phyloP scores from a whole-genome alignment of 2,113 vertebrate genomes.

The Melanerpes aurifrons region DNA sequence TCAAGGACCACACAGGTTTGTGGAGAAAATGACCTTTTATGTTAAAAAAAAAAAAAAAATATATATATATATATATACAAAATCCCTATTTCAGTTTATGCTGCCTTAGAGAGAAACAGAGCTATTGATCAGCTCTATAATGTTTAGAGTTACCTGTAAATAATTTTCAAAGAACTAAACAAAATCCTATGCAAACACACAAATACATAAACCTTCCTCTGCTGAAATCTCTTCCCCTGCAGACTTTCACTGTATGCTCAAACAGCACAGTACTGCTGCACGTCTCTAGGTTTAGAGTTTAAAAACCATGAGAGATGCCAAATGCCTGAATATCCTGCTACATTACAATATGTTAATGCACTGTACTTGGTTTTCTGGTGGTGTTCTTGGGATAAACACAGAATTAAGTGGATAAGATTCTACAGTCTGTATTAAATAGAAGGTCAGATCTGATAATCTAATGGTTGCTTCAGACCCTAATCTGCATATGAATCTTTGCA shows the following conservation, averaged over 20 bases:
- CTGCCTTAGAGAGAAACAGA: not conserved
- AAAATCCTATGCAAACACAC: not conserved
- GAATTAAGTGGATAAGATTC: slow-evolving; percentile 25
- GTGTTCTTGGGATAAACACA: slow-evolving; percentile 1
- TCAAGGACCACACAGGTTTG: slow-evolving; percentile 3
- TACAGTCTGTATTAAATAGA: not conserved
- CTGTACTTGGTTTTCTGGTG: not conserved
- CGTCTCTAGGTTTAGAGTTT: not conserved
- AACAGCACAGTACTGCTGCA: not conserved
- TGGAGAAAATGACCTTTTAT: not conserved
- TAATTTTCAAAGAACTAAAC: not conserved
- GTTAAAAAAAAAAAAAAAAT: not conserved
- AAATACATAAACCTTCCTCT: not conserved
- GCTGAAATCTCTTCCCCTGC: not conserved
- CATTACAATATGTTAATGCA: slow-evolving; percentile 1
- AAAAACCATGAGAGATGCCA: not conserved
- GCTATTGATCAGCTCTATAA: not conserved
- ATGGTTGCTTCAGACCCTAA: not conserved
- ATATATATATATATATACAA: not conserved
- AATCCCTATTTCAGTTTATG: not conserved
- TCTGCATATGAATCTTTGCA: slow-evolving; percentile 31
- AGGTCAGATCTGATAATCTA: slow-evolving; percentile 35
- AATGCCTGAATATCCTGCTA: not conserved
- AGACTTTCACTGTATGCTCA: not conserved
- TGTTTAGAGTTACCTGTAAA: not conserved